Conservation (phyloP, 2,113 vertebrate genomes). For the Brachionichthys hirsutus region DNA sequence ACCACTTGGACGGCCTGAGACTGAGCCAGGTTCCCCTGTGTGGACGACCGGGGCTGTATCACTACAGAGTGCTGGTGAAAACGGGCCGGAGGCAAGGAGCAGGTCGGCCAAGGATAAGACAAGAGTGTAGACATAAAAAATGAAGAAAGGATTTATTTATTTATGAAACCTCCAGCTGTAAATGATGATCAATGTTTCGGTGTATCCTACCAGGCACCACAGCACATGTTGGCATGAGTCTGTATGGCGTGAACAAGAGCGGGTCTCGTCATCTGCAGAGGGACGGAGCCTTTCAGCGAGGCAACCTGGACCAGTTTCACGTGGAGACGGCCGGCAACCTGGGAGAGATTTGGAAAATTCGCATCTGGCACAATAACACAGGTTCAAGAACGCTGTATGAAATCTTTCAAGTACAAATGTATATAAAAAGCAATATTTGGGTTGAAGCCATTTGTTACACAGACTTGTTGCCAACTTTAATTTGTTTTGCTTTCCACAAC, state of each 20-base stretch:
- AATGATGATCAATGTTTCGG: neutral
- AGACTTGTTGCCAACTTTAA: too few species aligned
- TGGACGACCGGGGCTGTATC: slow-evolving; percentile 74
- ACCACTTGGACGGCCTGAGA: slow-evolving; percentile 76
- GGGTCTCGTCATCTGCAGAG: slow-evolving; percentile 79
- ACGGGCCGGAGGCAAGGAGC: slow-evolving; percentile 78
- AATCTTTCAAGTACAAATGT: too few species aligned
- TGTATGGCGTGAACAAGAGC: slow-evolving; percentile 79
- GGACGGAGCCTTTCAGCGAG: slow-evolving; percentile 77
- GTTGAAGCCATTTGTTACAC: too few species aligned
- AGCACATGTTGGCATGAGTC: slow-evolving; percentile 80
- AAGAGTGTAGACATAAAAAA: neutral
- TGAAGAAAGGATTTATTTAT: neutral
- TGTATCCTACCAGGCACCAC: slow-evolving; percentile 72
- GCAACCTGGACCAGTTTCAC: slow-evolving; percentile 79
- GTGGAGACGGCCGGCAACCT: slow-evolving; percentile 78
- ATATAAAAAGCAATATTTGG: too few species aligned
- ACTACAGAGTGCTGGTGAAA: slow-evolving; percentile 80
- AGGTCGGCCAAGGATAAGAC: slow-evolving; percentile 60
- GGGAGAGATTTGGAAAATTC: slow-evolving; percentile 83
- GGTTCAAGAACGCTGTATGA: slow-evolving; percentile 53
- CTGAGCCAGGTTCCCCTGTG: slow-evolving; percentile 76
- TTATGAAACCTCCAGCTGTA: neutral
- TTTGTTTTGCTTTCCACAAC: too few species aligned
- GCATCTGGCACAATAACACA: slow-evolving; percentile 85